A percentile compares a stretch with the other conserved stretches of the same genome.
These are phyloP conservation scores for Xyrichtys novacula DNA, from an alignment of 2,797 vertebrate genomes.

Conservation along the genomic window DNA sequence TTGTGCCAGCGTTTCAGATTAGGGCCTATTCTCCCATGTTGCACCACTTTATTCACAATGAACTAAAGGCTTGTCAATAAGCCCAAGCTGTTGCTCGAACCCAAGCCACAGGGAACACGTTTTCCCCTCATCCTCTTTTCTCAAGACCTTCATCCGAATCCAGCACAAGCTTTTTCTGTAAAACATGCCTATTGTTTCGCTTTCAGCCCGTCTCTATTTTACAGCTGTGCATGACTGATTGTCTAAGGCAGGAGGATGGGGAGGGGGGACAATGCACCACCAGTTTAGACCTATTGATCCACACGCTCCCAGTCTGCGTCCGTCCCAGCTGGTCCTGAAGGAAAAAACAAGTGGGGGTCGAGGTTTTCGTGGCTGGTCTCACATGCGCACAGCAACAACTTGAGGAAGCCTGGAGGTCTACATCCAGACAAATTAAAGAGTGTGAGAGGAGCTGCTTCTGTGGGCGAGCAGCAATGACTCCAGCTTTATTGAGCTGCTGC, in stretches of 20 bases:
- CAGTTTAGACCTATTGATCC: constrained; percentile 74
- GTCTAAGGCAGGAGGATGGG: constrained; percentile 70
- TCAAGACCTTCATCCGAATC: constrained; percentile 52
- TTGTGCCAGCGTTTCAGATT: constrained; percentile 55
- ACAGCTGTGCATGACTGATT: constrained; percentile 86
- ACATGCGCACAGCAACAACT: constrained; percentile 17
- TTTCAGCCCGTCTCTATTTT: constrained; percentile 63
- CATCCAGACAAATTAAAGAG: constrained; percentile 22
- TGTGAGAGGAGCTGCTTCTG: constrained; percentile 33
- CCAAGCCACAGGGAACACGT: constrained; percentile 50
- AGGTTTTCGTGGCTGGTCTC: constrained; percentile 16
- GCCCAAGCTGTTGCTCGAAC: constrained; percentile 56
- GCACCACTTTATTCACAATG: constrained; percentile 62
- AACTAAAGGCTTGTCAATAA: constrained; percentile 57
- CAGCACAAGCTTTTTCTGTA: constrained; percentile 44
- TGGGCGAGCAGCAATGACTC: neutral
- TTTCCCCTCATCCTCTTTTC: constrained; percentile 71
- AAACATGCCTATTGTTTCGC: constrained; percentile 66
- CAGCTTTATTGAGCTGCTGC: constrained; percentile 33
- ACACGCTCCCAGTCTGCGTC: constrained; percentile 66
- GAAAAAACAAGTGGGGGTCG: constrained; percentile 30
- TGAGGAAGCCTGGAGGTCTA: constrained; percentile 24
- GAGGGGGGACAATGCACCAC: constrained; percentile 71
- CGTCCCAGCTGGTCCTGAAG: constrained; percentile 68
- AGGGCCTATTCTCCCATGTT: constrained; percentile 41